Conservation (phyloP, 1,140 invertebrate species). For the Andrena cerasifolii region DNA sequence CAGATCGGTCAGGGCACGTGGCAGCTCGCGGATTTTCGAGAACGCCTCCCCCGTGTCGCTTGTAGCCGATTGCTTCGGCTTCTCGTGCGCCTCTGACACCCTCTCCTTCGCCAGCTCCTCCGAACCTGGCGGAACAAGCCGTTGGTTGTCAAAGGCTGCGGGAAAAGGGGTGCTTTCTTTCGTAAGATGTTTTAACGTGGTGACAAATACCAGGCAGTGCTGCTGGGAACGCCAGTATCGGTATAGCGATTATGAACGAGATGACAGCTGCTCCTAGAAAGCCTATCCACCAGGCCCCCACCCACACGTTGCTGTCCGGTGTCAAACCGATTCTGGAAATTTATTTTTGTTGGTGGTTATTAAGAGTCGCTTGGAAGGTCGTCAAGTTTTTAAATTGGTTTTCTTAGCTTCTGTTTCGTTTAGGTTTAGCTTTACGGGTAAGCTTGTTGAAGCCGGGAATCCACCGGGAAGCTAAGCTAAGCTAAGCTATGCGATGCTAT, state of each 20-base stretch:
- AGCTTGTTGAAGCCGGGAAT: no score
- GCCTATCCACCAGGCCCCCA: conserved; percentile 94
- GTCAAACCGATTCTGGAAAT: conserved; percentile 85
- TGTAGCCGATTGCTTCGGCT: conserved; percentile 41
- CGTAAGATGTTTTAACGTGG: conserved; percentile 9
- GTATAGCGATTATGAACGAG: conserved; percentile 87
- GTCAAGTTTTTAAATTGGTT: no score
- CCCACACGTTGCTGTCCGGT: conserved; percentile 89
- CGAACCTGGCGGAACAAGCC: conserved; percentile 80
- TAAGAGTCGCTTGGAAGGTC: no score
- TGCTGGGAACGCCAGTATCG: conserved; percentile 88
- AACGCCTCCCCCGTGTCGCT: conserved; percentile 82
- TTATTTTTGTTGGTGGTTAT: neutral
- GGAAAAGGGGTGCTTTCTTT: no score
- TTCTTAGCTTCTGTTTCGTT: no score
- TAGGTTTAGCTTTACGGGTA: no score
- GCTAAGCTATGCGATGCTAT: no score
- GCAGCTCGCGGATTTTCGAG: conserved; percentile 86
- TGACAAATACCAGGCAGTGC: conserved; percentile 86
- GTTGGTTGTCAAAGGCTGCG: no score
- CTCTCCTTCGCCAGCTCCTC: conserved; percentile 86
- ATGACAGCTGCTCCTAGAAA: conserved; percentile 87
- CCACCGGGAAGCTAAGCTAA: no score
- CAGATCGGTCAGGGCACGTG: conserved; percentile 85
- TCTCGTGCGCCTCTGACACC: conserved; percentile 87